phyloP scores from a whole-genome alignment of 2,888 invertebrate species.

The Napeogenes sylphis region DNA sequence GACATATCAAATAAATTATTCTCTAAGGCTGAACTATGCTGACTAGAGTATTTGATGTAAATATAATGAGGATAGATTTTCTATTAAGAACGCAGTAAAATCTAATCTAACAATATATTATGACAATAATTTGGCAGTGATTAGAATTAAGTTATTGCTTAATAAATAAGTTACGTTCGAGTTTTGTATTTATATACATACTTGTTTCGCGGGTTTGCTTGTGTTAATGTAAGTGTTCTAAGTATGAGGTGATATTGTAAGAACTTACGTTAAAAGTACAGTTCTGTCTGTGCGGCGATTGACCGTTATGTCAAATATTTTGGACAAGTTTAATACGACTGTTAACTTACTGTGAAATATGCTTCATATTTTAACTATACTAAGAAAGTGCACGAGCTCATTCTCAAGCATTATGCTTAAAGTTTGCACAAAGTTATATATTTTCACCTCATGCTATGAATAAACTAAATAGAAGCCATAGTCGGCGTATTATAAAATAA shows the following conservation, averaged over 20 bases:
- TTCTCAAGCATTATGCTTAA: no score
- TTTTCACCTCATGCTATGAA: no score
- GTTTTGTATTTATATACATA: not conserved
- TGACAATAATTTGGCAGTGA: conserved; percentile 6
- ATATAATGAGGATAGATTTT: conserved; percentile 3
- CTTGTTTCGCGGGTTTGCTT: not conserved
- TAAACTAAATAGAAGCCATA: no score
- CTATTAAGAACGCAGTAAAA: not conserved
- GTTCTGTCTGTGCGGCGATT: conserved; percentile 12
- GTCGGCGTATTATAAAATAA: no score
- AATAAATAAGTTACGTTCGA: not conserved
- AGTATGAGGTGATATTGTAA: not conserved
- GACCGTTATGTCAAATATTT: conserved; percentile 9
- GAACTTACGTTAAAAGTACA: conserved; percentile 12
- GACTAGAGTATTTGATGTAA: not conserved
- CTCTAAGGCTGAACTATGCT: not conserved
- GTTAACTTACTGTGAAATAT: not conserved
- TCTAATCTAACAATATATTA: not conserved
- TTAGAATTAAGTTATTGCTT: not conserved
- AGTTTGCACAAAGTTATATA: no score
- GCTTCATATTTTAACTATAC: no score
- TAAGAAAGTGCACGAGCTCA: no score
- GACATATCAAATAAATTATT: not conserved
- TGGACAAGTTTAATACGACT: not conserved
- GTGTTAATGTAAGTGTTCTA: not conserved